Evolutionary conservation across 2,113 vertebrate genomes (phyloP), one percentile per base, ranked within the genome.

Genomic region (Xiphophorus hellerii): DNA sequence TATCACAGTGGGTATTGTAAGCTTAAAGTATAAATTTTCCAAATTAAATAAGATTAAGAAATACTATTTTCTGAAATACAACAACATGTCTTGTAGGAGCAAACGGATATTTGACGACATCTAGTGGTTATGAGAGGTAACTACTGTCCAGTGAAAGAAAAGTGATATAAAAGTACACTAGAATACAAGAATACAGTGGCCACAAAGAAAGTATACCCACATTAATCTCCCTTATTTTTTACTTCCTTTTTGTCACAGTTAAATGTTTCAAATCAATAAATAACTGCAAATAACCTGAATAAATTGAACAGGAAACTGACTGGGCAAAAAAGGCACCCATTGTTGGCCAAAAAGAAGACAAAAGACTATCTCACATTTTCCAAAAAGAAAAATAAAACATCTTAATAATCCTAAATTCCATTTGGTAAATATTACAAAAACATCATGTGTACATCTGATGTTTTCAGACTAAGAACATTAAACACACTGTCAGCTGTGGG

Each of bases 81-180:
- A 37, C 20, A 27, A 3, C 14, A 3, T n/a, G 28, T 2, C 44
- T 37, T 17, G 2, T 14, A 25, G n/a, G 15, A 29, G 11, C 25
- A 37, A 58, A 25, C 9, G 25, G 81, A 74, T 78, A 77, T 5
- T 13, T 8, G 22, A 79, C 66, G 81, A 82, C 78, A 80, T 62
- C 81, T 22, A 79, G 69, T 83, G 81, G 81, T 69, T 27, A 62
- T 29, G 13, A 1, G 14, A 42, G 68, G 69, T 48, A 86, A 61
- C 25, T 70, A 66, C 25, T 70, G 66, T 5, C 51, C 14, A 48
- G 44, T 20, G 44, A 48, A 15, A 15, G 5, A 48, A 48, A 48
- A 48, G 17, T 17, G 17, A 6, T 6, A 6, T 7, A 42, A 42
- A 28, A 1, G 17, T 48, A 17, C 5, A 48, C 5, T 5, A 48